Evolutionary conservation across 1,140 invertebrate species (phyloP).

Genomic region (Leptinotarsa lineolata): DNA sequence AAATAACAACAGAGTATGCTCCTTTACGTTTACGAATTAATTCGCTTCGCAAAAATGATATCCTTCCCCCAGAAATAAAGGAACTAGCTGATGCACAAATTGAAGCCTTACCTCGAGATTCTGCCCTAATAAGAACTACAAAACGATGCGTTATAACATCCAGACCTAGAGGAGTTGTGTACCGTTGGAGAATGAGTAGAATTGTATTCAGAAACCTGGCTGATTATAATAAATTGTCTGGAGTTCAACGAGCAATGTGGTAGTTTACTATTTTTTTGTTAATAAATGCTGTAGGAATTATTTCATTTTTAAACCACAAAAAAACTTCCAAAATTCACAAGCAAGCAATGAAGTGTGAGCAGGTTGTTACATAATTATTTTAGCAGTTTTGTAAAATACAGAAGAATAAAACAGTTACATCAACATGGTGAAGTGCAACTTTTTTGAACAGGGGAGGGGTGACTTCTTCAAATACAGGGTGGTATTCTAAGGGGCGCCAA

Average conservation of each 20-base stretch:
- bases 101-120: conserved; percentile 74
- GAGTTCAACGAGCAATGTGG: conserved; percentile 89
- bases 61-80: conserved; percentile 78
- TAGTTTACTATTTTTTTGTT: conserved; percentile 48
- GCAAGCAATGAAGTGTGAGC: too few species aligned
- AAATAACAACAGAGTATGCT: conserved; percentile 72
- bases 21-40: conserved; percentile 74
- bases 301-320: background rate
- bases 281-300: background rate
- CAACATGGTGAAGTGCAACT: too few species aligned
- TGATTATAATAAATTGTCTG: conserved; percentile 88
- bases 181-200: conserved; percentile 81
- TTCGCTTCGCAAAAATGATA: conserved; percentile 76
- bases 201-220: conserved; percentile 85
- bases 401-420: too few species aligned
- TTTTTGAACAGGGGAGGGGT: too few species aligned
- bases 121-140: conserved; percentile 66
- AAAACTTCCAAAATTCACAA: too few species aligned
- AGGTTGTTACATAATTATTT: too few species aligned
- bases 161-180: conserved; percentile 73
- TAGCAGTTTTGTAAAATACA: too few species aligned
- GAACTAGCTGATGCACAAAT: conserved; percentile 77
- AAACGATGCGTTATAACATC: conserved; percentile 80
- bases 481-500: too few species aligned
- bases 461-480: too few species aligned